Conservation (phyloP, 2,797 vertebrate species). For the Apogon talboti region DNA sequence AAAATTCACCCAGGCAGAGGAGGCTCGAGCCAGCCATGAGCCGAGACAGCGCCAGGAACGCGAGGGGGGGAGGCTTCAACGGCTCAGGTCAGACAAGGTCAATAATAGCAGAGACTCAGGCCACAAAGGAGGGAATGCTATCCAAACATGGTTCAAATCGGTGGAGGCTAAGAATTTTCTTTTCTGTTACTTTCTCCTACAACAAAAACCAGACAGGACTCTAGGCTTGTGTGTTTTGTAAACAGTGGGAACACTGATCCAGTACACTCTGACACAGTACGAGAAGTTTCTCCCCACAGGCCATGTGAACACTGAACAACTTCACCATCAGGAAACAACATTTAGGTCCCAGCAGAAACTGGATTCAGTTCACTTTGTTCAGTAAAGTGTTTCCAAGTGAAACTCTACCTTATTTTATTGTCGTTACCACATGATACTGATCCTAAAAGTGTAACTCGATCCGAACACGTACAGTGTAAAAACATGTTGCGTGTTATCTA, state of each 20-base stretch:
- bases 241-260: constrained; percentile 27
- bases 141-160: constrained; percentile 41
- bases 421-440: constrained; percentile 2
- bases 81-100: constrained; percentile 62
- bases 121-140: constrained; percentile 23
- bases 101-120: constrained; percentile 28
- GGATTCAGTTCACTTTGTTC: constrained; percentile 20
- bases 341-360: constrained; percentile 14
- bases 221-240: constrained; percentile 32
- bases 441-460: constrained; percentile 11
- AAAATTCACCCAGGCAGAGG: constrained; percentile 30
- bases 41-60: constrained; percentile 27
- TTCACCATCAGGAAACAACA: constrained; percentile 23
- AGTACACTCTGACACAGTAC: constrained; percentile 16
- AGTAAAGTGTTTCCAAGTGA: constrained; percentile 11
- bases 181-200: constrained; percentile 31
- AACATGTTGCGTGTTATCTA: constrained; percentile 7
- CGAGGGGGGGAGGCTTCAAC: constrained; percentile 13
- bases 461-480: constrained; percentile 12
- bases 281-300: constrained; percentile 14
- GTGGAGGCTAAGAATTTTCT: constrained; percentile 13
- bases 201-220: constrained; percentile 36
- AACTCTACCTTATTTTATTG: constrained; percentile 3
- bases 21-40: constrained; percentile 42
- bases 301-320: constrained; percentile 14